These are phyloP conservation scores for Leptopilina clavipes DNA, from an alignment of 1,140 invertebrate species.

Conservation along the genomic window DNA sequence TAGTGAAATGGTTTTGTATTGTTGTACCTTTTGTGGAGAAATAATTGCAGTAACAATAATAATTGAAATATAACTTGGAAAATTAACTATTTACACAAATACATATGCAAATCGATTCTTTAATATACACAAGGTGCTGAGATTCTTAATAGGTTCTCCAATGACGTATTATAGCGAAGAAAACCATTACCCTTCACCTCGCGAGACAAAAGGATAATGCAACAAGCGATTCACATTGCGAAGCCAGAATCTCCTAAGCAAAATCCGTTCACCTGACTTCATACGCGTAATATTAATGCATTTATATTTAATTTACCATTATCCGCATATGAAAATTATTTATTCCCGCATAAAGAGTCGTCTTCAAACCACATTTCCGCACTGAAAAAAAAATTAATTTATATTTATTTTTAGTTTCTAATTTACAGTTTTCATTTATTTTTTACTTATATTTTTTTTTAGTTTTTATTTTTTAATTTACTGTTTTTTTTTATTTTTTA, in stretches of 20 bases:
- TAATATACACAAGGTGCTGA: background rate
- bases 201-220: conserved; percentile 31
- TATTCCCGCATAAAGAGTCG: background rate
- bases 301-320: background rate
- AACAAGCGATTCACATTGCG: conserved; percentile 10
- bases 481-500: no score
- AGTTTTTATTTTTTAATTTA: no score
- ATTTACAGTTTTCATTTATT: no score
- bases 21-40: no score
- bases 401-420: no score
- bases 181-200: conserved; percentile 24
- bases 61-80: background rate
- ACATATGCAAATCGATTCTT: background rate
- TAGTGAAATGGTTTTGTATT: no score
- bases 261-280: conserved; percentile 14
- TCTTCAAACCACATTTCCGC: background rate
- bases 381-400: no score
- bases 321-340: background rate
- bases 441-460: no score
- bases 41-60: background rate
- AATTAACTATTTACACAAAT: background rate
- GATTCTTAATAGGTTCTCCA: conserved; percentile 19
- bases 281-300: conserved; percentile 8
- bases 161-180: conserved; percentile 12
- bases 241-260: background rate